Evolutionary conservation across 2,797 vertebrate species (phyloP).

Genomic region (Malacoraja senta): DNA sequence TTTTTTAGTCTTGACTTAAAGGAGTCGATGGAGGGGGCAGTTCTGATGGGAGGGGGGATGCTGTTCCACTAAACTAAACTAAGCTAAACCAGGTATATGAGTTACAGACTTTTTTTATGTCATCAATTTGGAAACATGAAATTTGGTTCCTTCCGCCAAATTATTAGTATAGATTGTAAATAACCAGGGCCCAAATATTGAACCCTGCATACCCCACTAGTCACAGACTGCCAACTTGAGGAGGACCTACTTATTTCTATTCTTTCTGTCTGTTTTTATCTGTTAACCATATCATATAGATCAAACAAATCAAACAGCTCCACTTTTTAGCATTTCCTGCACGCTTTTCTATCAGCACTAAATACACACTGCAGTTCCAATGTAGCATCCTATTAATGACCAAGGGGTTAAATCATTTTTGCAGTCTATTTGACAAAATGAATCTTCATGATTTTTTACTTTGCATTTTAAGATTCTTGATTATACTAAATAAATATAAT

Average conservation of each 20-base stretch:
- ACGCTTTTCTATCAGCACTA: not conserved
- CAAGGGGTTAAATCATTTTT: not conserved
- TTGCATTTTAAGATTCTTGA: not conserved
- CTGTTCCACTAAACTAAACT: too few relatives aligned
- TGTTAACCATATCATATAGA: not conserved
- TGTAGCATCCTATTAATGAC: not conserved
- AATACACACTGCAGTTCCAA: not conserved
- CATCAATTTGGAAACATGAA: not conserved
- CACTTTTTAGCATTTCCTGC: slow-evolving; percentile 9
- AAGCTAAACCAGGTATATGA: too few relatives aligned
- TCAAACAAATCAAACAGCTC: not conserved
- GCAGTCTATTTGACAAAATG: not conserved
- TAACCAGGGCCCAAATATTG: too few relatives aligned
- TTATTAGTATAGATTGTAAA: too few relatives aligned
- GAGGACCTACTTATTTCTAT: too few relatives aligned
- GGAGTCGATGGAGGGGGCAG: too few relatives aligned
- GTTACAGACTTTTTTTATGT: not conserved
- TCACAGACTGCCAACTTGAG: too few relatives aligned
- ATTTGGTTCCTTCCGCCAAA: too few relatives aligned
- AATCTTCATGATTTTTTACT: slow-evolving; percentile 15
- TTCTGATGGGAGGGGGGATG: too few relatives aligned
- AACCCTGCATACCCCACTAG: too few relatives aligned
- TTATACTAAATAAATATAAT: slow-evolving; percentile 13
- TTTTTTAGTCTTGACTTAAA: too few relatives aligned
- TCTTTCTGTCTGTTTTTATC: not conserved